Evolutionary conservation across 2,113 vertebrate genomes (phyloP).

Genomic region (Sphaerodactylus townsendi): DNA sequence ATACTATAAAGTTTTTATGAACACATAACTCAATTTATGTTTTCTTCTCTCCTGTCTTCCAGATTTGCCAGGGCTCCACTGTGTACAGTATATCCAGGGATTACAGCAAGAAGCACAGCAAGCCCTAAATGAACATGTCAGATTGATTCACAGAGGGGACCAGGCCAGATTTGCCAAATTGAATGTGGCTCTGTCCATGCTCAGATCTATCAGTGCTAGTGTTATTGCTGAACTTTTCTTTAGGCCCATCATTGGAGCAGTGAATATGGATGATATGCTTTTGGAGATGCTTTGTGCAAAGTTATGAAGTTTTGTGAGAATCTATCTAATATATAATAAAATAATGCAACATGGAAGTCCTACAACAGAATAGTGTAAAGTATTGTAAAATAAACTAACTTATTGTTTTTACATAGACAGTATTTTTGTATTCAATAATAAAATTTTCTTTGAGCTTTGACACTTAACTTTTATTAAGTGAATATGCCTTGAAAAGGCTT

Average conservation of each 20-base stretch:
- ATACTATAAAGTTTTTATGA: constrained; percentile 21
- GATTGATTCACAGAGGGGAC: constrained; percentile 84
- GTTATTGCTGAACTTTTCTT: constrained; percentile 94
- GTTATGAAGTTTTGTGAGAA: constrained; percentile 60
- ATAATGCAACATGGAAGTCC: constrained; percentile 27
- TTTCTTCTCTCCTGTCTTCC: constrained; percentile 36
- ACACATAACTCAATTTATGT: constrained; percentile 23
- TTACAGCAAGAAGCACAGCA: constrained; percentile 92
- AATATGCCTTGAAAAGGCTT: constrained; percentile 16
- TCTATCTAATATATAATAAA: constrained; percentile 19
- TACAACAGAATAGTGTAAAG: constrained; percentile 61
- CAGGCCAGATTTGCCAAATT: constrained; percentile 88
- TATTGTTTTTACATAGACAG: constrained; percentile 83
- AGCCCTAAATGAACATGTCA: constrained; percentile 91
- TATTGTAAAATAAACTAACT: constrained; percentile 78
- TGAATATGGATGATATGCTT: constrained; percentile 96
- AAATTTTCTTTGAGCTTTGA: constrained; percentile 62
- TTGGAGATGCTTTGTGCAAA: constrained; percentile 97
- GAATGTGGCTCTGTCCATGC: constrained; percentile 89
- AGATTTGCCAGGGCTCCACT: constrained; percentile 91
- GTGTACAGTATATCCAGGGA: constrained; percentile 90
- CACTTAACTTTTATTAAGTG: constrained; percentile 51
- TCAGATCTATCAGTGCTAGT: constrained; percentile 86
- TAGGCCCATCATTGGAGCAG: constrained; percentile 90
- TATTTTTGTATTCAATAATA: constrained; percentile 84